Base-by-base conservation (phyloP, 2,113 vertebrate genomes). In the Ceuthmochares aereus region DNA sequence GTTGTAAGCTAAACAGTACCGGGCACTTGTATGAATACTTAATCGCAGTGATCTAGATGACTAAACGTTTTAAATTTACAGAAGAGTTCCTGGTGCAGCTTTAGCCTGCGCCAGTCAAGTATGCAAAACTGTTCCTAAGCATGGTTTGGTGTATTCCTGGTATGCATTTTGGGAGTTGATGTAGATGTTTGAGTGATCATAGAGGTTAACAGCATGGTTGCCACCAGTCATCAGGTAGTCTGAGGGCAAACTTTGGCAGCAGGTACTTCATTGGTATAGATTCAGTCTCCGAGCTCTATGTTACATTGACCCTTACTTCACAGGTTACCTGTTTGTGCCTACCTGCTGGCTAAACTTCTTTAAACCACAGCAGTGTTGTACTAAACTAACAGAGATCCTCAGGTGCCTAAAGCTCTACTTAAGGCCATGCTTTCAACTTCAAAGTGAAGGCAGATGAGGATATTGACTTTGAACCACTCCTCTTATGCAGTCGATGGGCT, bases 151-250 rank as follows among this genome's bases (percentile, higher is more conserved):
- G 52, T 68, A 9, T 76, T 67, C 14, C 37, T 51, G 11, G 40
- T 30, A 30, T 0, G 1, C 29, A 30, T 1, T 26, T 32, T 43
- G 42, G 21, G 34, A 6, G 10, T 21, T 58, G 10, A n/a, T 70
- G 73, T 15, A n/a, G 10, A 58, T 32, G 47, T 49, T 49, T 47
- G 19, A 62, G 26, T 43, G 12, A 49, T 72, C 21, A n/a, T 7
- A 54, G 55, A 34, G 23, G n/a, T 74, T 70, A 73, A 16, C 34
- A 22, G 26, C 18, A 2, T 13, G 5, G 2, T 30, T 55, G 15
- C 56, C 29, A 22, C 23, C 2, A 2, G 1, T 49, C 6, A 8
- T 43, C 21, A 45, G 25, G 13, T 81, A 55, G 6, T 22, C 19
- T 43, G 34, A 45, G 26, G 19, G 29, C 49, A 81, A 49, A 64